A percentile compares a stretch with the other conserved stretches of the same genome.
These are phyloP conservation scores for Drosophila conformis DNA, from an alignment of 2,888 invertebrate genomes.

Conservation along the genomic window DNA sequence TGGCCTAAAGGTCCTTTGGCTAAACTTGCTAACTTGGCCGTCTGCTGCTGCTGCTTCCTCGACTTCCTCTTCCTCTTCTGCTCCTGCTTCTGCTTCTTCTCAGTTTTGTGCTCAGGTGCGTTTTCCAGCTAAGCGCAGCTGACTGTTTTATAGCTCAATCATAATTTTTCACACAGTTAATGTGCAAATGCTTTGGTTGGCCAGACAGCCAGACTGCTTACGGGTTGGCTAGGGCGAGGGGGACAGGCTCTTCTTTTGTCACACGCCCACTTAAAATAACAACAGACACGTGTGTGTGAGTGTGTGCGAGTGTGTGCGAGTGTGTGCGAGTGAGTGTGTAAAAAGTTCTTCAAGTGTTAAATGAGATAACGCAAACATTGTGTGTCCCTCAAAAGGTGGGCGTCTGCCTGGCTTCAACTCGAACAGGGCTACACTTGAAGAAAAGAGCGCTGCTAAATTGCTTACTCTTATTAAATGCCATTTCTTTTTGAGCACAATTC, in stretches of 20 bases:
- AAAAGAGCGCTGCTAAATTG: neutral
- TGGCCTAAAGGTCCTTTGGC: slow-evolving; percentile 22
- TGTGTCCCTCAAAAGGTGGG: slow-evolving; percentile 22
- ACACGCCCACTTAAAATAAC: slow-evolving; percentile 29
- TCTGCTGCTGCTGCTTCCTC: neutral
- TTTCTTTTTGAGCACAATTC: neutral
- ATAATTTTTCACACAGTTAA: slow-evolving; percentile 81
- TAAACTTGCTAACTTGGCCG: slow-evolving; percentile 33
- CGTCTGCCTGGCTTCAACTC: neutral
- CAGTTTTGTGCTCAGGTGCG: slow-evolving; percentile 33
- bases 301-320: neutral
- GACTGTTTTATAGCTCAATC: slow-evolving; percentile 82
- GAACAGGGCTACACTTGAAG: slow-evolving; percentile 9
- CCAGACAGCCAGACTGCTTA: neutral
- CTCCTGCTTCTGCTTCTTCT: neutral
- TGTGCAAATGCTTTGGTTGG: slow-evolving; percentile 72
- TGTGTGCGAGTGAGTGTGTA: slow-evolving; percentile 35
- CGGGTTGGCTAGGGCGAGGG: neutral
- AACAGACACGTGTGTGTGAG: slow-evolving; percentile 23
- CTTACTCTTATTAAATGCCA: neutral
- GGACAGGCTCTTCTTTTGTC: slow-evolving; percentile 11
- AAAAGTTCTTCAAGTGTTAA: slow-evolving; percentile 78
- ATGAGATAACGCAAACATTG: slow-evolving; percentile 76
- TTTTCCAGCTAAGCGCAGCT: slow-evolving; percentile 56
- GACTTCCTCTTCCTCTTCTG: neutral